Conservation (phyloP, 1,140 invertebrate species). For the Drosophila sechellia region DNA sequence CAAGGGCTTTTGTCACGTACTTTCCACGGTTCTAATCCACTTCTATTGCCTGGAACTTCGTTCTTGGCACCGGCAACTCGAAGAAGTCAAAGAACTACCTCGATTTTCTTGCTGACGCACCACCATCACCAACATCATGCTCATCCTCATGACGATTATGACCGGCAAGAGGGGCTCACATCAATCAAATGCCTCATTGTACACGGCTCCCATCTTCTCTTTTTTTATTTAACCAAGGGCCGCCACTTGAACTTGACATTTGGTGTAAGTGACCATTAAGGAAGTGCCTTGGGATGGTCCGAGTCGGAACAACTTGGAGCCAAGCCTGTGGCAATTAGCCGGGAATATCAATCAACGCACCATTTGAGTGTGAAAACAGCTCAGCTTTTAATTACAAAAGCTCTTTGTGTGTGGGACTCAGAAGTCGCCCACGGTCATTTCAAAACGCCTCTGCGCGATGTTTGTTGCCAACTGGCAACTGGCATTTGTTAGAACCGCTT, state of each 20-base stretch:
- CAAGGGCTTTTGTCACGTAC: conserved; percentile 22
- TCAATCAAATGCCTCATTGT: conserved; percentile 65
- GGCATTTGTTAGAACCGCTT: conserved; percentile 68
- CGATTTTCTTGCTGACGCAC: conserved; percentile 50
- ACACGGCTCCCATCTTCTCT: conserved; percentile 21
- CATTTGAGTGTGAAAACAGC: conserved; percentile 67
- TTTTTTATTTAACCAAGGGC: conserved; percentile 27
- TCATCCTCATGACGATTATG: conserved; percentile 45
- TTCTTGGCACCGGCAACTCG: not conserved
- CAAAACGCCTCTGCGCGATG: conserved; percentile 63
- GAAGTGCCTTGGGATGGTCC: conserved; percentile 56
- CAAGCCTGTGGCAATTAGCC: conserved; percentile 73
- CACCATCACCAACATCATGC: conserved; percentile 38
- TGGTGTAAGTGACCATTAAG: conserved; percentile 55
- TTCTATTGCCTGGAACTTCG: conserved; percentile 12
- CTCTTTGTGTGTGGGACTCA: conserved; percentile 35
- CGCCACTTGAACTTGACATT: conserved; percentile 58
- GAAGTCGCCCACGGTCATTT: conserved; percentile 63
- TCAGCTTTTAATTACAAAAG: conserved; percentile 73
- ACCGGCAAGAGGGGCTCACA: conserved; percentile 39
- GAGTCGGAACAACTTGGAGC: conserved; percentile 11
- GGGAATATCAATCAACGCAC: conserved; percentile 76
- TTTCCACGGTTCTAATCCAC: conserved; percentile 35
- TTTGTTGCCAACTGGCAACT: conserved; percentile 57
- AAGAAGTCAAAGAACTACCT: conserved; percentile 55